Percentiles rank a stretch among this genome's conserved stretches.
Conservation (phyloP, 2,888 invertebrate species). For the Melinaea marsaeus region DNA sequence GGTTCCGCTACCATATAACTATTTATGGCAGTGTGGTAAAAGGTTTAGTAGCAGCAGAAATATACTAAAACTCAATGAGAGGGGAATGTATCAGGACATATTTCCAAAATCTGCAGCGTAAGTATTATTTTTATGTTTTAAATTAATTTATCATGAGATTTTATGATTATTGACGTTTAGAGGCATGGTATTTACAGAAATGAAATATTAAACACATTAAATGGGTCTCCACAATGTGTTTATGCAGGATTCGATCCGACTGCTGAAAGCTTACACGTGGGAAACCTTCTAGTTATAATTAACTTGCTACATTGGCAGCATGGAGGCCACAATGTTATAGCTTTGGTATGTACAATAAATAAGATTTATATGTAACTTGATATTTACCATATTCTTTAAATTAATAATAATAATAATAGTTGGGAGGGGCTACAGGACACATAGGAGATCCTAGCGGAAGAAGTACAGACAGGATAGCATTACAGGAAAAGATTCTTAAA, state of each 20-base stretch:
- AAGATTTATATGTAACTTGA: not conserved
- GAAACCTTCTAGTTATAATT: conserved; percentile 94
- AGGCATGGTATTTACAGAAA: too few species aligned
- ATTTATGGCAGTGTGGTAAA: too few species aligned
- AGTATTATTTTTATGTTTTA: too few species aligned
- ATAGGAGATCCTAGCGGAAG: conserved; percentile 98
- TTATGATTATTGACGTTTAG: too few species aligned
- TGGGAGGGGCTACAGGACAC: conserved; percentile 93
- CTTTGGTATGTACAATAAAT: conserved; percentile 79
- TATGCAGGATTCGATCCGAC: conserved; percentile 99
- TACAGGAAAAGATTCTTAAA: conserved; percentile 78
- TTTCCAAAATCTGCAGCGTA: too few species aligned
- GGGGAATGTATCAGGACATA: too few species aligned
- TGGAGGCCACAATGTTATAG: conserved; percentile 92
- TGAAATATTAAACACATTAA: conserved; percentile 80
- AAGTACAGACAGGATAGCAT: conserved; percentile 83
- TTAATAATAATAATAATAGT: too few species aligned
- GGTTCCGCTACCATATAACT: too few species aligned
- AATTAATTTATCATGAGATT: conserved; percentile 19
- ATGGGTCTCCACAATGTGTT: conserved; percentile 83
- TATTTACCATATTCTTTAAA: too few species aligned
- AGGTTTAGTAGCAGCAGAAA: too few species aligned
- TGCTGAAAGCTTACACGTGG: conserved; percentile 95
- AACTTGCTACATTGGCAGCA: conserved; percentile 95
- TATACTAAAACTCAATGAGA: too few species aligned